Evolutionary conservation across 2,797 vertebrate genomes (phyloP).

Genomic region (Falco columbarius): DNA sequence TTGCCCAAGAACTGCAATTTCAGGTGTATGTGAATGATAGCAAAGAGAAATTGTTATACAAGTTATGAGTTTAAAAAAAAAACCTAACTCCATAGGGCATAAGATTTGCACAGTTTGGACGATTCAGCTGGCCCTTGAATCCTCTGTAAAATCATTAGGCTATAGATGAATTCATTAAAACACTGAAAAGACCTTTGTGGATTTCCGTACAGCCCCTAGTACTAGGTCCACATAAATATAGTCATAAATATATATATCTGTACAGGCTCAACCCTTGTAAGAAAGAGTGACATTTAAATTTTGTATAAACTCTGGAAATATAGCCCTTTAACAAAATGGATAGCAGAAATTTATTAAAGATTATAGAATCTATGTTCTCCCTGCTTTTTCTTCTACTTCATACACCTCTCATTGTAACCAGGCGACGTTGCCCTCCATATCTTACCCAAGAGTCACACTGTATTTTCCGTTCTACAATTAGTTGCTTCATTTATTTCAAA

Average conservation of each 20-base stretch:
- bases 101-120: background rate
- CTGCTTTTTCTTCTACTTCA: background rate
- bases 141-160: background rate
- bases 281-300: background rate
- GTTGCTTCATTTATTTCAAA: background rate
- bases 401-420: background rate
- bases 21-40: background rate
- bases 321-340: background rate
- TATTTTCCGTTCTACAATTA: background rate
- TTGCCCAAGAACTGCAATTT: background rate
- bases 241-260: background rate
- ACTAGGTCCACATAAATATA: background rate
- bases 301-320: background rate
- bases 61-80: background rate
- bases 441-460: background rate
- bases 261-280: fast-evolving
- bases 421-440: background rate
- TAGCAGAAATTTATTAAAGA: background rate
- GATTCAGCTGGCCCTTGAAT: background rate
- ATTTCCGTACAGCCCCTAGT: background rate
- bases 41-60: background rate
- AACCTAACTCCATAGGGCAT: background rate
- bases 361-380: background rate
- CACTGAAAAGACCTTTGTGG: fast-evolving
- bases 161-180: background rate